Base-by-base conservation (phyloP, 2,797 vertebrate genomes). In the Mergus octosetaceus region DNA sequence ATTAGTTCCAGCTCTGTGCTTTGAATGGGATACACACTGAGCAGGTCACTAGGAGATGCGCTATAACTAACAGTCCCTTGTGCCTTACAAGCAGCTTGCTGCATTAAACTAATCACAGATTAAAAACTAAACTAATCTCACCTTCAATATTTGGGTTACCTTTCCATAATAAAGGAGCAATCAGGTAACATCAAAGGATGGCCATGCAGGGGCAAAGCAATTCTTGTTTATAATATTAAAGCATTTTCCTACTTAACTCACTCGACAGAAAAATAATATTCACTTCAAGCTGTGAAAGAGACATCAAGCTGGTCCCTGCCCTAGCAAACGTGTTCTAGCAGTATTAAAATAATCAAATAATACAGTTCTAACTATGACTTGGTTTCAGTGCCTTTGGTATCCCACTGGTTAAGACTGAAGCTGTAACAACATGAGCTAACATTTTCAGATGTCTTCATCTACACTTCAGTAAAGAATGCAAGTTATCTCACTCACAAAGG, bases 241-340 rank as follows among this genome's bases (percentile, higher is more conserved):
- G 25, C n/a, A 68, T 76, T 90, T 82, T 53, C 57, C 45, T 53
- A 16, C 71, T 66, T 68, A n/a, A 79, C 47, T 90, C 62, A 43
- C 38, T 82, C 6, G 1, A 68, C 11, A 83, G 28, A 70, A 88
- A 82, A 89, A 73, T 6, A 89, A 73, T 1, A 82, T 30, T 36
- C 78, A 38, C 53, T 41, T 90, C 86, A 88, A 85, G 80, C 64
- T 92, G 71, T 92, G 86, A 78, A 60, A 86, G 20, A 75, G 83
- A 82, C 38, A 76, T 64, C 83, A 94, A 87, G 74, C 88, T 79
- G 71, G 36, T 71, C 64, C 39, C 39, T 79, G 34, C 19, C 61
- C 22, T 81, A 76, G 71, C 19, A 66, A 88, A 84, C 60, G 38
- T 47, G 47, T 64, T 89, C 71, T 49, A 87, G 22, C n/a, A 87